Evolutionary conservation across 2,797 vertebrate genomes (phyloP), one percentile per base, ranked within the genome.

Genomic region (Neopelma chrysocephalum): DNA sequence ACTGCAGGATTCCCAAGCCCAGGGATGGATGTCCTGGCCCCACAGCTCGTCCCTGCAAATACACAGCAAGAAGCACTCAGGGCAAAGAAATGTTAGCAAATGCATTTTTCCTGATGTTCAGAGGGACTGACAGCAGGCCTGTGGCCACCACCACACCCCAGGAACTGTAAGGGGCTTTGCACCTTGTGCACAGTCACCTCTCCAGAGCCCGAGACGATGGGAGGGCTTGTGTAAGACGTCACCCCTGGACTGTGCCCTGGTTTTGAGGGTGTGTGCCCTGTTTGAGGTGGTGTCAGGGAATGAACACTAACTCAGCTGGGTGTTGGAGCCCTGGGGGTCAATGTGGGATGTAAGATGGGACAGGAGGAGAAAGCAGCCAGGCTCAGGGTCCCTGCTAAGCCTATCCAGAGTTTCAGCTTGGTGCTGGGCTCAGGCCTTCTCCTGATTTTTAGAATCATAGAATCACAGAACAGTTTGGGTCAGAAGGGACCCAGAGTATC

Each of bases 11-110:
- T 75, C 50, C 53, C 45, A 26, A 64, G 73, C 40, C 14, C 6
- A 8, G 57, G 66, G 68, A 21, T 20, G 31, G 16, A 51, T 10
- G 2, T 17, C 48, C 26, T 69, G 47, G 83, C 21, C 19, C 54
- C 29, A 2, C 0, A 2, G 34, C 22, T 11, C 4, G 1, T 12
- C 36, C 0, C 50, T 57, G 38, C 62, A 72, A 38, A 72, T 12
- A 31, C 8, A 1, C 36, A 86, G 60, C 4, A 2, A 27, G 1
- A 64, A 58, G n/a, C 14, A 5, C 20, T 27, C 0, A 0, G 26
- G 26, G 23, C 25, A 80, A 85, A 53, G 50, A 3, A 36, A 22
- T 15, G 36, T 18, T 14, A 78, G 31, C 7, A 68, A 62, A 75
- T 7, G 5, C 4, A 7, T 10, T 38, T 81, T 40, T 14, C 45